Percentiles rank a stretch among this genome's conserved stretches.
phyloP scores from a whole-genome alignment of 2,113 vertebrate genomes.

The Solea senegalensis region DNA sequence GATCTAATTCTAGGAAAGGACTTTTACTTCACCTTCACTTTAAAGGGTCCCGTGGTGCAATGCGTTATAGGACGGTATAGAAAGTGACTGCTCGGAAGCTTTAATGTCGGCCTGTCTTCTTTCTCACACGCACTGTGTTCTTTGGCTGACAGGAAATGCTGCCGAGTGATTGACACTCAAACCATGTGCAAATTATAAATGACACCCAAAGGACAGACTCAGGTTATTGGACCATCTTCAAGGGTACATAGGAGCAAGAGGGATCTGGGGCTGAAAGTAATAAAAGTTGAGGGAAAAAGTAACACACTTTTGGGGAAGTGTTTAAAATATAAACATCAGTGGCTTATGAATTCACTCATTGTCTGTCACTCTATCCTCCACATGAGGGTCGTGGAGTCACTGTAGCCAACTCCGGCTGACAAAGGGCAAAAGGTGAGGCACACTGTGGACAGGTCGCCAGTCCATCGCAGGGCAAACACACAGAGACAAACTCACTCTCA shows the following conservation, averaged over 20 bases:
- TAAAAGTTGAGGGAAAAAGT: neutral
- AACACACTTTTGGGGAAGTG: neutral
- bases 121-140: constrained; percentile 9
- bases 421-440: no score
- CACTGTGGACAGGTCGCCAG: no score
- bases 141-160: constrained; percentile 14
- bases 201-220: constrained; percentile 26
- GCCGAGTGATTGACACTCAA: constrained; percentile 52
- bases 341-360: no score
- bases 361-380: no score
- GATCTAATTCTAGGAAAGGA: constrained; percentile 9
- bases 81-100: constrained; percentile 15
- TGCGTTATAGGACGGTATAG: neutral
- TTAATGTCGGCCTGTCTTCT: constrained; percentile 28
- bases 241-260: constrained; percentile 15
- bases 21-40: constrained; percentile 18
- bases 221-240: constrained; percentile 39
- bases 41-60: constrained; percentile 4
- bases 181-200: constrained; percentile 52
- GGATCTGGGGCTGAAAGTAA: constrained; percentile 31
- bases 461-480: no score
- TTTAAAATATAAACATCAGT: constrained; percentile 32
- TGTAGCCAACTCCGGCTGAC: no score
- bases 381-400: no score
- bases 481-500: no score